Base-by-base conservation (phyloP, 2,113 vertebrate genomes). In the Tetraodon nigroviridis region DNA sequence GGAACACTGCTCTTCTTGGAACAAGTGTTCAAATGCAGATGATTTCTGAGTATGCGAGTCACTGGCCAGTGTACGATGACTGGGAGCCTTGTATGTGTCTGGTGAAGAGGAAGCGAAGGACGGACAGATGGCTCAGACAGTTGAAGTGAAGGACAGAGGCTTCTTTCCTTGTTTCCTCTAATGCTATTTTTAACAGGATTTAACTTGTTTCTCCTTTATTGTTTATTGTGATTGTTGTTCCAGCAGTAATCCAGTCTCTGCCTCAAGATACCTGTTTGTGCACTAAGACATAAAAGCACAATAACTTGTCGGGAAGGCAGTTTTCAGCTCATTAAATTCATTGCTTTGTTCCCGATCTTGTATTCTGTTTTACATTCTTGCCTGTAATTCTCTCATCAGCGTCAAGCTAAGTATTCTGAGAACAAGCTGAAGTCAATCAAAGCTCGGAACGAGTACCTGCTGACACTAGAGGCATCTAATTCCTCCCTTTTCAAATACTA, bases 391-490 rank as follows among this genome's bases (percentile, higher is more conserved):
- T 84, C 69, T 86, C 81, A 60, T 77, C 86, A 99, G 97, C 94
- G 97, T 77, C 95, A 98, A 89, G 95, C 96, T 77, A 99, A 99
- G 83, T 99, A 98, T 76, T 98, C 94, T 0, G 97, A 99, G 86
- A 99, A 99, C 90, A 99, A 99, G 88, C 90, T 98, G 83, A 99
- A 99, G 82, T 99, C 96, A 4, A 96, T 98, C 89, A 99, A 98
- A 90, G 93, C 97, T 0, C 92, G 97, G 40, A 98, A 99, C 50
- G 97, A 99, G 71, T 99, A 99, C 84, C 92, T 99, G 52, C 92
- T 99, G 81, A 99, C 96, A 13, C 92, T 99, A 59, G 97, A 99
- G 89, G 97, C 97, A 24, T 92, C 95, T 27, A 99, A 99, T 76
- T 92, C 95, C 61, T 96, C 97, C 1, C 93, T 98, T 58, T 98